These are phyloP conservation scores for Osmoderma eremita DNA, from an alignment of 2,888 invertebrate genomes.

Conservation along the genomic window DNA sequence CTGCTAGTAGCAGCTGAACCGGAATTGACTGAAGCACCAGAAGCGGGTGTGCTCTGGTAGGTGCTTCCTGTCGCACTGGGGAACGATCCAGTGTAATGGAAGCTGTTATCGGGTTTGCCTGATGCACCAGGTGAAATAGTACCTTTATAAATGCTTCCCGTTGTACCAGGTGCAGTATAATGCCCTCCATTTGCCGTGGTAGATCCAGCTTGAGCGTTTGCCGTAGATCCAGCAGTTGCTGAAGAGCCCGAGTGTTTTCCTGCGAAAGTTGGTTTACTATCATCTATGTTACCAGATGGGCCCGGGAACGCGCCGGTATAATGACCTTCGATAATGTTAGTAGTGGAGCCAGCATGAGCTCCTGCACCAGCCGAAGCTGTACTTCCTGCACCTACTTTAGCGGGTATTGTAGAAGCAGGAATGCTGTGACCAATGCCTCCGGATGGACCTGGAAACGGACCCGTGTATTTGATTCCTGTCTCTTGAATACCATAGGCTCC, in stretches of 20 bases:
- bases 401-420: conserved; percentile 33
- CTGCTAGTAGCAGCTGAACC: conserved; percentile 3
- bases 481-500: conserved; percentile 6
- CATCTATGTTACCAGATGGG: conserved; percentile 16
- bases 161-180: conserved; percentile 32
- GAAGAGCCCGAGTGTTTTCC: conserved; percentile 1
- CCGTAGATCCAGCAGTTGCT: conserved; percentile 1
- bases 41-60: not conserved
- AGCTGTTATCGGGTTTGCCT: not conserved
- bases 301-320: conserved; percentile 27
- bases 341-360: not conserved
- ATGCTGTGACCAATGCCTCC: conserved; percentile 45
- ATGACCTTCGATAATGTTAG: not conserved
- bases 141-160: conserved; percentile 20
- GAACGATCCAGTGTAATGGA: not conserved
- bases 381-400: not conserved
- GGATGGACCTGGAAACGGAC: conserved; percentile 43
- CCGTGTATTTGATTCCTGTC: conserved; percentile 37
- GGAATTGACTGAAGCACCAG: conserved; percentile 12
- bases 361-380: conserved; percentile 7
- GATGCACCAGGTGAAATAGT: conserved; percentile 10
- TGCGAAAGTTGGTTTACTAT: conserved; percentile 32
- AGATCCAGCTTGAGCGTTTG: not conserved
- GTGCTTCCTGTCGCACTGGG: not conserved
- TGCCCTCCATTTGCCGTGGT: not conserved